Evolutionary conservation across 1,140 invertebrate species (phyloP).

Genomic region (Vanessa atalanta): DNA sequence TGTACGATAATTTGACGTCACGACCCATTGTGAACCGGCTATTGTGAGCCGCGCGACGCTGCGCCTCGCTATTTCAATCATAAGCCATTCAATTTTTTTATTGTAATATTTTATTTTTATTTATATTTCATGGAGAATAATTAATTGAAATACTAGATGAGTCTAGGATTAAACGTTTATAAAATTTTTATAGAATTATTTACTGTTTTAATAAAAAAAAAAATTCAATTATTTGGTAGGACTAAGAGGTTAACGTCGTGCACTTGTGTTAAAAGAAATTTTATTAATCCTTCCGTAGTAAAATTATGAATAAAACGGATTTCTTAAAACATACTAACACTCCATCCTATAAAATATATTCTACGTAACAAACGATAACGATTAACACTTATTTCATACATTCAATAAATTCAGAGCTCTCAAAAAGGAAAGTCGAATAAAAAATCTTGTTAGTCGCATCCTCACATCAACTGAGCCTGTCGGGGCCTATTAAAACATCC

Average conservation of each 20-base stretch:
- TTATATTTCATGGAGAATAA: background rate
- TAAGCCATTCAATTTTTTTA: slow-evolving; percentile 2
- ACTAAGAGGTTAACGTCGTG: too few relatives aligned
- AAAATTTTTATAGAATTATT: background rate
- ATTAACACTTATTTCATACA: background rate
- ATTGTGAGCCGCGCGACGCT: background rate
- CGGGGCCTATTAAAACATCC: slow-evolving; percentile 57
- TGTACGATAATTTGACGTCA: background rate
- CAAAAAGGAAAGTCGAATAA: slow-evolving; percentile 12
- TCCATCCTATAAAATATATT: background rate
- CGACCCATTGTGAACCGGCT: background rate
- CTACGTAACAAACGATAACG: background rate
- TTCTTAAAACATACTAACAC: background rate
- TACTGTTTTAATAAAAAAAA: background rate
- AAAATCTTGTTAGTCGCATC: slow-evolving; percentile 21
- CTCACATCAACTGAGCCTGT: slow-evolving; percentile 34
- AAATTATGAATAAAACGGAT: too few relatives aligned
- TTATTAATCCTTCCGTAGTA: too few relatives aligned
- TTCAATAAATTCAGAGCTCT: slow-evolving; percentile 4
- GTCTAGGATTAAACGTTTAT: background rate
- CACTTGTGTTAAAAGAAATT: too few relatives aligned
- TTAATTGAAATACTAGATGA: slow-evolving; percentile 5
- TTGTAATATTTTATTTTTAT: background rate
- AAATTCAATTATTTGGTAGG: background rate
- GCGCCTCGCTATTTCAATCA: background rate